Conservation (phyloP, 2,888 invertebrate genomes). For the Pristionchus fissidentatus region DNA sequence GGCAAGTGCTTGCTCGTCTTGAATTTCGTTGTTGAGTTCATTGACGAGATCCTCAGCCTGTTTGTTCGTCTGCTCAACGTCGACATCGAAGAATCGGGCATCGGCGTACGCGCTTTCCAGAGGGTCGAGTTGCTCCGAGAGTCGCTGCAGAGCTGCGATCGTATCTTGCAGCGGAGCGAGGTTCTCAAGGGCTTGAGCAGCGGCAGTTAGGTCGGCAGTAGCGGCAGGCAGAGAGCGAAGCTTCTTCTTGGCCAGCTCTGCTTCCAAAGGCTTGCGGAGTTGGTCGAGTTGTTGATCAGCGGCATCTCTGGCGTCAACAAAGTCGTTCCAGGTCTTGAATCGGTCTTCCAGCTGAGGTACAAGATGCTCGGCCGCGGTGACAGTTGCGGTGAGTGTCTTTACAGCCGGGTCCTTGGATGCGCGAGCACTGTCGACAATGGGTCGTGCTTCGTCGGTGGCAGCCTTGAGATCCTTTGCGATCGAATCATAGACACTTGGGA, state of each 20-base stretch:
- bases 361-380: conserved; percentile 53
- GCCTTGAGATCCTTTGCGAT: conserved; percentile 46
- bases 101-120: conserved; percentile 58
- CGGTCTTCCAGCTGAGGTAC: conserved; percentile 59
- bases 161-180: conserved; percentile 53
- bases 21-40: neutral
- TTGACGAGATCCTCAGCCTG: neutral
- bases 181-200: conserved; percentile 29
- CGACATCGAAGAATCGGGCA: conserved; percentile 34
- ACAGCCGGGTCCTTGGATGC: conserved; percentile 52
- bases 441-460: conserved; percentile 48
- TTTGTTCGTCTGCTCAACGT: neutral
- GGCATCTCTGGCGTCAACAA: conserved; percentile 59
- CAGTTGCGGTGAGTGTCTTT: conserved; percentile 51
- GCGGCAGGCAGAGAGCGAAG: neutral
- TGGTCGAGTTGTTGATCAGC: conserved; percentile 59
- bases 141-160: conserved; percentile 56
- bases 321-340: conserved; percentile 59
- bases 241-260: neutral
- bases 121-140: conserved; percentile 50
- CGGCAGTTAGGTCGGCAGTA: neutral
- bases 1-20: neutral
- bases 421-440: conserved; percentile 48
- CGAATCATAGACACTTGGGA: conserved; percentile 20
- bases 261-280: conserved; percentile 48